A percentile compares a stretch with the other conserved stretches of the same genome.
Conservation (phyloP, 2,888 invertebrate genomes). For the Elysia crispata region DNA sequence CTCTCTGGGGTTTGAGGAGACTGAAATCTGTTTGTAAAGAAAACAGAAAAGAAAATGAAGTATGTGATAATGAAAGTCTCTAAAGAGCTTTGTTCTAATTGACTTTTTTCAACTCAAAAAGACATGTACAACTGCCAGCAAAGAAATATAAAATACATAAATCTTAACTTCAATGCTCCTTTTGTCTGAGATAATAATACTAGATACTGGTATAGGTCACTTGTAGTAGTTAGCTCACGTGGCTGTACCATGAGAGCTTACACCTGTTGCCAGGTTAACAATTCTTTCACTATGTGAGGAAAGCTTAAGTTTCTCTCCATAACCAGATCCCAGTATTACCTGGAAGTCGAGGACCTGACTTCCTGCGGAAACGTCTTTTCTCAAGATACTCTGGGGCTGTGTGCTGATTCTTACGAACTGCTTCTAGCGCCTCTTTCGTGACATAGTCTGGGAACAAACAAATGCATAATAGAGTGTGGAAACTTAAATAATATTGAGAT, state of each 20-base stretch:
- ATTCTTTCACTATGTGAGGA: too few species aligned
- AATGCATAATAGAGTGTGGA: neutral
- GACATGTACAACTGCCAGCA: conserved; percentile 4
- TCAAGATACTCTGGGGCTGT: conserved; percentile 94
- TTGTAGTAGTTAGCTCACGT: too few species aligned
- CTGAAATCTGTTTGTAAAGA: conserved; percentile 52
- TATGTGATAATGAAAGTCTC: too few species aligned
- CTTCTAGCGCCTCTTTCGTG: conserved; percentile 66
- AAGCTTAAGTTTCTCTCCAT: too few species aligned
- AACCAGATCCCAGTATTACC: conserved; percentile 49
- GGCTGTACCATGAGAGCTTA: too few species aligned
- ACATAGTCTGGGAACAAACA: conserved; percentile 56
- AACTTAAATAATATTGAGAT: neutral
- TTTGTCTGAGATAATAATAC: too few species aligned
- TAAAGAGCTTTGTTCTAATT: too few species aligned
- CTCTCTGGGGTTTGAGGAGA: conserved; percentile 54
- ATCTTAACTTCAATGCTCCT: too few species aligned
- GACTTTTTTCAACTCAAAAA: conserved; percentile 9
- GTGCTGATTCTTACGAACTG: conserved; percentile 81
- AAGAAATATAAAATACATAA: neutral
- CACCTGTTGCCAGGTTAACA: too few species aligned
- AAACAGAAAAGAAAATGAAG: neutral
- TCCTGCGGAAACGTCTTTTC: conserved; percentile 80
- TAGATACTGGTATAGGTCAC: too few species aligned
- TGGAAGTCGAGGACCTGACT: conserved; percentile 65